Evolutionary conservation across 1,140 invertebrate species (phyloP).

Genomic region (Planococcus citri): DNA sequence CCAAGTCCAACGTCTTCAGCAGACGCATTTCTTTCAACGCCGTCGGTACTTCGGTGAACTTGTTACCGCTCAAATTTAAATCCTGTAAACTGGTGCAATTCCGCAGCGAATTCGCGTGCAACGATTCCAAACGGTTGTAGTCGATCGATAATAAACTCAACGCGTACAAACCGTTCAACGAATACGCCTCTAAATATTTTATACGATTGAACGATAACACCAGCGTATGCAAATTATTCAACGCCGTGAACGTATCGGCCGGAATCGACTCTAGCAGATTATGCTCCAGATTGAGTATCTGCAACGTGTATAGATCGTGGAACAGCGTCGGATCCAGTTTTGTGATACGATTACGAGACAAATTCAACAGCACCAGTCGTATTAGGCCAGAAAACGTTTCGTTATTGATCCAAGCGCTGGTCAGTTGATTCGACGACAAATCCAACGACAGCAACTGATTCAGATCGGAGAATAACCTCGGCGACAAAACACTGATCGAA

Average conservation of each 20-base stretch:
- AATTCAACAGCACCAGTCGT: conserved; percentile 67
- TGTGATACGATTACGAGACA: conserved; percentile 70
- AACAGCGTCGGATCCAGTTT: conserved; percentile 68
- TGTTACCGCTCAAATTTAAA: conserved; percentile 70
- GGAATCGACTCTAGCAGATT: conserved; percentile 66
- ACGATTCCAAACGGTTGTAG: conserved; percentile 59
- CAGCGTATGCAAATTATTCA: conserved; percentile 71
- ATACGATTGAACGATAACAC: conserved; percentile 67
- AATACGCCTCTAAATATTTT: conserved; percentile 57
- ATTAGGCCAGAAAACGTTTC: conserved; percentile 76
- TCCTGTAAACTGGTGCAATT: conserved; percentile 67
- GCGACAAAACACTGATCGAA: conserved; percentile 65
- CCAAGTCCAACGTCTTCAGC: conserved; percentile 63
- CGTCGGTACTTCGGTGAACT: conserved; percentile 54
- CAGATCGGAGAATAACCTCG: conserved; percentile 67
- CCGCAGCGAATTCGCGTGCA: conserved; percentile 66
- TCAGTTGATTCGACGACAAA: conserved; percentile 73
- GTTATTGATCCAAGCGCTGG: conserved; percentile 65
- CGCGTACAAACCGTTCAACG: conserved; percentile 64
- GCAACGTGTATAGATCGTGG: conserved; percentile 63
- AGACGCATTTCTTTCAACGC: conserved; percentile 60
- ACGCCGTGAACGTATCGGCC: conserved; percentile 62
- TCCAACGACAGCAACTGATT: conserved; percentile 74
- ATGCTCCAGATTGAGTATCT: conserved; percentile 66
- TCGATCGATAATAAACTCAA: conserved; percentile 63